Conservation (phyloP, 2,113 vertebrate species). For the Prionailurus viverrinus region DNA sequence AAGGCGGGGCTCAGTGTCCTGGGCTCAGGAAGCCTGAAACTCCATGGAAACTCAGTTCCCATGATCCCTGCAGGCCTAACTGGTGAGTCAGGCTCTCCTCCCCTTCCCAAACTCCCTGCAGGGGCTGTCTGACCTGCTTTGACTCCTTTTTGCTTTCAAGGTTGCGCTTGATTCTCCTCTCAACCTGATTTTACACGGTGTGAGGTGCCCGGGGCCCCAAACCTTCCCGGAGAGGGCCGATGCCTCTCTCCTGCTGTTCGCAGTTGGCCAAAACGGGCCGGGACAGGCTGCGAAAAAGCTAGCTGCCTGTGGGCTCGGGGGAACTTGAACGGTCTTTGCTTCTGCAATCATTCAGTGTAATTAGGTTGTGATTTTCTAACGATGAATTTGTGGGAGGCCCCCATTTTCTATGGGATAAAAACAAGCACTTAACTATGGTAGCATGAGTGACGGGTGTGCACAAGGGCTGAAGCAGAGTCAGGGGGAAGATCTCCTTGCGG, state of each 20-base stretch:
- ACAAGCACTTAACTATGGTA: background rate
- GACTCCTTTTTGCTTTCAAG: slow-evolving; percentile 72
- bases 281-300: background rate
- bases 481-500: background rate
- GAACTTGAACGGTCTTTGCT: background rate
- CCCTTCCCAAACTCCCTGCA: background rate
- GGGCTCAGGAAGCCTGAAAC: background rate
- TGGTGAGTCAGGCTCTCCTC: slow-evolving; percentile 50
- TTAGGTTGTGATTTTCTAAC: slow-evolving; percentile 61
- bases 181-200: slow-evolving; percentile 70
- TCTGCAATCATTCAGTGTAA: slow-evolving; percentile 6
- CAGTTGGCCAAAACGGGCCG: background rate
- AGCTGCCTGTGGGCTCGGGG: background rate
- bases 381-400: slow-evolving; percentile 51
- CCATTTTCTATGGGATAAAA: slow-evolving; percentile 49
- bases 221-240: background rate
- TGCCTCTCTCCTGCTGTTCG: background rate
- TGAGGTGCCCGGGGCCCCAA: background rate
- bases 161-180: slow-evolving; percentile 61
- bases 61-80: background rate
- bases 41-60: background rate
- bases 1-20: fast-evolving
- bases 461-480: background rate
- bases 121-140: slow-evolving; percentile 72
- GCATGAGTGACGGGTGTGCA: background rate